A percentile compares a stretch with the other conserved stretches of the same genome.
Conservation (phyloP, 1,140 invertebrate species). For the Musca domestica region DNA sequence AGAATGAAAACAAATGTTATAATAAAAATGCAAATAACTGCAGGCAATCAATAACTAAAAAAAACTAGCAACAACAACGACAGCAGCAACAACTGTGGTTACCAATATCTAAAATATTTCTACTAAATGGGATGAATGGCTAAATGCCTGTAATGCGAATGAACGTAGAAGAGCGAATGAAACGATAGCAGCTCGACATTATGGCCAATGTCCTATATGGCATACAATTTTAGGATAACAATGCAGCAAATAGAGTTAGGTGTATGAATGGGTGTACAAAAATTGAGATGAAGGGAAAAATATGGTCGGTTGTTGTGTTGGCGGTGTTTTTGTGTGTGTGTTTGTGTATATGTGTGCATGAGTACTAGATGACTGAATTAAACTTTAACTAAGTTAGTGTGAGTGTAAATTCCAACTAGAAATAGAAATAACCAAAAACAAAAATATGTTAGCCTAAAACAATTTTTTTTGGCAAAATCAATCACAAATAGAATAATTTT, state of each 20-base stretch:
- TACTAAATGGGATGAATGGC: background rate
- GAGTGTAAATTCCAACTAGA: too few relatives aligned
- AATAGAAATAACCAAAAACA: too few relatives aligned
- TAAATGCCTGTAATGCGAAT: background rate
- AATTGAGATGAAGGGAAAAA: too few relatives aligned
- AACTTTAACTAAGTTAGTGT: too few relatives aligned
- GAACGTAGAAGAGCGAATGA: background rate
- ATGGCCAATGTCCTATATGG: background rate
- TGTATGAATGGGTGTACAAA: too few relatives aligned
- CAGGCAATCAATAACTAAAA: slow-evolving; percentile 1
- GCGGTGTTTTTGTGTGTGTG: too few relatives aligned
- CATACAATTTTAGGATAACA: background rate
- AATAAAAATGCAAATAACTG: slow-evolving; percentile 14
- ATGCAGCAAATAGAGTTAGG: too few relatives aligned
- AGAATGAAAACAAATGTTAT: background rate
- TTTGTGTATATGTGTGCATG: background rate
- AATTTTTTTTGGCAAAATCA: too few relatives aligned
- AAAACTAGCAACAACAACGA: background rate
- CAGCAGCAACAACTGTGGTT: background rate
- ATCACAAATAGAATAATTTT: too few relatives aligned
- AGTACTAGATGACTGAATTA: background rate
- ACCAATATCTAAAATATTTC: background rate
- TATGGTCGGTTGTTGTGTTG: too few relatives aligned
- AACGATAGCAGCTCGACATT: background rate
- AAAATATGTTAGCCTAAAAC: too few relatives aligned